Percentiles rank a stretch among this genome's conserved stretches.
Evolutionary conservation across 2,113 vertebrate genomes (phyloP).

Genomic region (Columba janthina): DNA sequence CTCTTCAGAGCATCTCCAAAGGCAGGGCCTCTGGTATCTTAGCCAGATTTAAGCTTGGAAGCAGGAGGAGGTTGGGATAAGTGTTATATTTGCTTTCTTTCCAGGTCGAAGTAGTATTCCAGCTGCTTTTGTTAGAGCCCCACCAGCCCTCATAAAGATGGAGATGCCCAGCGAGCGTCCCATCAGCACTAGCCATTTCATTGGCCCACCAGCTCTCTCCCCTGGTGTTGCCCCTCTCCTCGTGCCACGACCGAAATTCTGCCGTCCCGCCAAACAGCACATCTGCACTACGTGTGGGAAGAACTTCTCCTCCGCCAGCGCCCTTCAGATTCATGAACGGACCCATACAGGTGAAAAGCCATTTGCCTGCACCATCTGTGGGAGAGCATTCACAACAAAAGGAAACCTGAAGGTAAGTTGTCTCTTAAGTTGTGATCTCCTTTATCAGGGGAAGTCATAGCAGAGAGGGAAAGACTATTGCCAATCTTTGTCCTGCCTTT

Average conservation of each 20-base stretch:
- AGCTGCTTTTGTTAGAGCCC: conserved; percentile 80
- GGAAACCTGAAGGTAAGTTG: conserved; percentile 92
- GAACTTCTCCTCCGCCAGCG: conserved; percentile 96
- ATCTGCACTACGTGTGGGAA: conserved; percentile 89
- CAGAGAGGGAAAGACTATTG: background rate
- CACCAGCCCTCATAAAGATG: conserved; percentile 86
- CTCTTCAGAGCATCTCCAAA: background rate
- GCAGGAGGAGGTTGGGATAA: background rate
- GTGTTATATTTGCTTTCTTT: background rate
- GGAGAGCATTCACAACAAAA: conserved; percentile 95
- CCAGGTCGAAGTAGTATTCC: conserved; percentile 82
- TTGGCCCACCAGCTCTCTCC: conserved; percentile 81
- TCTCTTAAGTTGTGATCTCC: background rate
- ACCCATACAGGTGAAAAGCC: conserved; percentile 98
- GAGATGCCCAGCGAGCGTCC: conserved; percentile 88
- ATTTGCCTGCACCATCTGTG: conserved; percentile 92
- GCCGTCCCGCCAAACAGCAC: conserved; percentile 91
- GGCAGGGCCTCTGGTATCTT: background rate
- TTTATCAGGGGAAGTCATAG: background rate
- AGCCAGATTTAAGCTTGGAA: background rate
- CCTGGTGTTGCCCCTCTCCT: conserved; percentile 78
- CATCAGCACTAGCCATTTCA: conserved; percentile 78
- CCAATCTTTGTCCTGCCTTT: background rate
- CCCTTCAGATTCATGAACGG: conserved; percentile 95
- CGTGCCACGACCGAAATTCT: conserved; percentile 74